These are phyloP conservation scores for Bombus difficillimus DNA, from an alignment of 1,140 invertebrate genomes.

Conservation along the genomic window DNA sequence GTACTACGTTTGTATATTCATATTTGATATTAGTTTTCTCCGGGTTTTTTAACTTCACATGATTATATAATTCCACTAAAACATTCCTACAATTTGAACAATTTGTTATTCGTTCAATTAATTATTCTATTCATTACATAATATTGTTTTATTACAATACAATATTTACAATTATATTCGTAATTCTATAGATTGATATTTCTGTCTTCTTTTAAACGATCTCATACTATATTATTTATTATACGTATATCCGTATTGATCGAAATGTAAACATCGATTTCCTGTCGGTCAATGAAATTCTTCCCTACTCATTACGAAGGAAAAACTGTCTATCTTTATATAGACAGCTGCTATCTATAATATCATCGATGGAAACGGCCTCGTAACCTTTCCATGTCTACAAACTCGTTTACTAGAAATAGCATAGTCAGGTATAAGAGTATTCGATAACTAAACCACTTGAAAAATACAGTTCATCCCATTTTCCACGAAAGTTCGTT, in stretches of 20 bases:
- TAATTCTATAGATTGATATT: background rate
- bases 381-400: conserved; percentile 20
- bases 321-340: background rate
- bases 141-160: background rate
- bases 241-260: background rate
- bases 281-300: conserved; percentile 4
- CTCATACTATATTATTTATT: background rate
- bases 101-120: background rate
- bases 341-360: conserved; percentile 6
- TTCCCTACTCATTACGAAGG: background rate
- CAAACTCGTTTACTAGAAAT: background rate
- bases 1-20: background rate
- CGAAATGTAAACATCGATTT: background rate
- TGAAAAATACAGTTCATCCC: background rate
- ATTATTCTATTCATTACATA: background rate
- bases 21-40: background rate
- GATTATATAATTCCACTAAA: background rate
- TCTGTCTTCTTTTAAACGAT: background rate
- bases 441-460: background rate
- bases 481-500: background rate
- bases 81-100: background rate
- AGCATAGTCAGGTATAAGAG: background rate
- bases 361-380: conserved; percentile 13
- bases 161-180: background rate
- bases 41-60: background rate